These are phyloP conservation scores for Rhagophthalmus giganteus DNA, from an alignment of 2,888 invertebrate species.

Conservation along the genomic window DNA sequence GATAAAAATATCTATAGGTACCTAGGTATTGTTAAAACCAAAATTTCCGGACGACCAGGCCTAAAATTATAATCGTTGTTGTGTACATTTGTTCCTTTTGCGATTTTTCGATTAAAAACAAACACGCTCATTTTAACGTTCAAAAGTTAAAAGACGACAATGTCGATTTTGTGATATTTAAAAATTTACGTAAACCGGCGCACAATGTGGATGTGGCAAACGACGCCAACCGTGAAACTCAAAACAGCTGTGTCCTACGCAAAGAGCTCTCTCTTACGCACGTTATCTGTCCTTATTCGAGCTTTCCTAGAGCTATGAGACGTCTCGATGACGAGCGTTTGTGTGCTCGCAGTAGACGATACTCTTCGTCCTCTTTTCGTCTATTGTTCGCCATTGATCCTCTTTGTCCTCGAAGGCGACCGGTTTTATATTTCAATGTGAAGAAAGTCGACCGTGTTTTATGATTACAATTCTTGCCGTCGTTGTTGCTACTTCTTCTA, in stretches of 20 bases:
- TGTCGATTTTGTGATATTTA: no score
- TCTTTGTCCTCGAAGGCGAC: conserved; percentile 23
- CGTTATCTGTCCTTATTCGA: conserved; percentile 15
- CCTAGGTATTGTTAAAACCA: no score
- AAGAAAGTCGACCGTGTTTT: conserved; percentile 32
- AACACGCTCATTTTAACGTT: no score
- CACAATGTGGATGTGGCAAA: conserved; percentile 19
- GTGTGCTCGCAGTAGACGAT: conserved; percentile 25
- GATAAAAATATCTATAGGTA: no score
- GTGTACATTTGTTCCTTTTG: no score
- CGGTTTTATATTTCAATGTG: conserved; percentile 30
- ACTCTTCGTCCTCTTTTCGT: conserved; percentile 18
- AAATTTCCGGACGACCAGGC: no score
- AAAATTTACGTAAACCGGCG: no score
- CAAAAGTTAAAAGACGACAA: no score
- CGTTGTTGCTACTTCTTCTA: conserved; percentile 7
- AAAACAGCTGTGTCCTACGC: conserved; percentile 33
- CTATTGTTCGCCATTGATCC: conserved; percentile 23
- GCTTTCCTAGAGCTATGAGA: conserved; percentile 26
- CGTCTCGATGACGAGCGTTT: conserved; percentile 31
- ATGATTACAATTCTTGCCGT: conserved; percentile 28
- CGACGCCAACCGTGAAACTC: conserved; percentile 32
- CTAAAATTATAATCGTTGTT: no score
- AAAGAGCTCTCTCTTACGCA: conserved; percentile 15
- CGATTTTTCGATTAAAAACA: no score